Percentiles rank a stretch among this genome's conserved stretches.
phyloP scores from a whole-genome alignment of 1,140 invertebrate species.

The Doryteuthis pealeii region DNA sequence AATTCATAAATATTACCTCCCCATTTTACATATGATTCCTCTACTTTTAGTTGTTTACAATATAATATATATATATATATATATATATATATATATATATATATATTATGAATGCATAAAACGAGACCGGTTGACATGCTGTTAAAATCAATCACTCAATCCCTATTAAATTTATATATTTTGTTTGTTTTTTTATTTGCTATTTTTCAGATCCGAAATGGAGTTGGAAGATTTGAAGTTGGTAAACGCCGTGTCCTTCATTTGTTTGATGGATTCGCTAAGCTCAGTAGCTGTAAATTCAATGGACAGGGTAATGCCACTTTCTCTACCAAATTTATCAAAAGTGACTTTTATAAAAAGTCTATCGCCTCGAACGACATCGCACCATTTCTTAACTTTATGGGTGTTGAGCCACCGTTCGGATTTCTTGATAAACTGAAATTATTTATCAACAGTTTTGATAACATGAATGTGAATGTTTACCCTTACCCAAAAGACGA shows the following conservation, averaged over 20 bases:
- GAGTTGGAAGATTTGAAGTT: conserved; percentile 45
- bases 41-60: no score
- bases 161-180: not conserved
- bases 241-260: conserved; percentile 37
- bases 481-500: conserved; percentile 26
- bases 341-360: conserved; percentile 38
- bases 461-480: conserved; percentile 55
- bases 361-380: conserved; percentile 37
- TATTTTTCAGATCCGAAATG: conserved; percentile 46
- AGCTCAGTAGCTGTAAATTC: conserved; percentile 47
- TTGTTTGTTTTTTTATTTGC: not conserved
- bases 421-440: conserved; percentile 31
- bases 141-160: conserved; percentile 5
- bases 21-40: no score
- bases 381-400: conserved; percentile 45
- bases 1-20: no score
- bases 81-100: not conserved
- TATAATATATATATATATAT: not conserved
- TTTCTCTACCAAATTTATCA: conserved; percentile 44
- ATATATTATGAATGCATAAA: not conserved
- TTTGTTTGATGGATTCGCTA: conserved; percentile 48
- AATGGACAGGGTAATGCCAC: conserved; percentile 34
- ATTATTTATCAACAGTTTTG: conserved; percentile 39
- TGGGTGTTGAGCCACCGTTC: conserved; percentile 39
- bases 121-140: no score